Conservation (phyloP, 2,113 vertebrate species). For the Excalfactoria chinensis region DNA sequence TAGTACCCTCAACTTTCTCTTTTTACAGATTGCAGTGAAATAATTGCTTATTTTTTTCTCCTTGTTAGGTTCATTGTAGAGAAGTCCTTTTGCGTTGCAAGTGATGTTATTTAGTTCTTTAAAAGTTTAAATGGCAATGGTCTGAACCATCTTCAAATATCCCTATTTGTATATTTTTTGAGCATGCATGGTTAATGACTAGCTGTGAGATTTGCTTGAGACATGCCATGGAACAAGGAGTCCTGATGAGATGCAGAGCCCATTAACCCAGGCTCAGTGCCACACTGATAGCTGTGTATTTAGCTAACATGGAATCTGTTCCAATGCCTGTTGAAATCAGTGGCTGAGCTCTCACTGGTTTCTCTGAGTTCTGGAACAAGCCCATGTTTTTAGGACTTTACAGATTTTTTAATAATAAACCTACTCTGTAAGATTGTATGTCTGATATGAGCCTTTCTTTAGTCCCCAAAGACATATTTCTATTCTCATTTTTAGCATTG, state of each 20-base stretch:
- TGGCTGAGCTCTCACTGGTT: not conserved
- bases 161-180: not conserved
- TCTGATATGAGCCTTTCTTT: not conserved
- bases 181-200: conserved; percentile 14
- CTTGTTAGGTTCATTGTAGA: not conserved
- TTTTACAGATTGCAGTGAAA: not conserved
- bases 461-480: not conserved
- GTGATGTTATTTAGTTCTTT: not conserved
- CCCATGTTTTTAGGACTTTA: not conserved
- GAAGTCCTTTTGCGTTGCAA: not conserved
- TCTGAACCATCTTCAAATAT: not conserved
- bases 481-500: not conserved
- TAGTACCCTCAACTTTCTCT: not conserved
- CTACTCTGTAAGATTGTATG: not conserved
- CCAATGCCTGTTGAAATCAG: conserved; percentile 29
- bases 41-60: not conserved
- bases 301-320: conserved; percentile 35
- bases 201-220: not conserved
- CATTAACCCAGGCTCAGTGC: conserved; percentile 43
- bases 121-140: not conserved
- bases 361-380: not conserved
- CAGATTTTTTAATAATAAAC: not conserved
- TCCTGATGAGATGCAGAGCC: not conserved
- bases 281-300: conserved; percentile 44
- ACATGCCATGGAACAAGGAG: not conserved